phyloP scores from a whole-genome alignment of 1,140 invertebrate species.

The Drosophila santomea region DNA sequence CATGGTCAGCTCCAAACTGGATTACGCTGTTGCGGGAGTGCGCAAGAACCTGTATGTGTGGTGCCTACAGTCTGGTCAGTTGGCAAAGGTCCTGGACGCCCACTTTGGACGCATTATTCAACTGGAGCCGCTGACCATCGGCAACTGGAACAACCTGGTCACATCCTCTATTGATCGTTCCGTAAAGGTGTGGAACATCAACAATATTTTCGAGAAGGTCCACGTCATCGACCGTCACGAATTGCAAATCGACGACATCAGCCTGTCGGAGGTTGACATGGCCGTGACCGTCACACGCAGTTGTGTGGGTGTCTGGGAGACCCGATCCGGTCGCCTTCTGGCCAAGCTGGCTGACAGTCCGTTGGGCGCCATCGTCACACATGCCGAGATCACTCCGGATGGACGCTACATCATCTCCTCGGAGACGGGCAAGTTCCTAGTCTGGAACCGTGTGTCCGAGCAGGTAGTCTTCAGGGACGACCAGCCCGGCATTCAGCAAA shows the following conservation, averaged over 20 bases:
- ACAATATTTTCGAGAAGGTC: constrained; percentile 99
- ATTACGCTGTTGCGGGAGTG: constrained; percentile 97
- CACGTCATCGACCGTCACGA: constrained; percentile 98
- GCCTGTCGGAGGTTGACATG: constrained; percentile 90
- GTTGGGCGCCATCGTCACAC: constrained; percentile 97
- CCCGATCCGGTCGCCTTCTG: constrained; percentile 92
- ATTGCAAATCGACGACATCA: constrained; percentile 96
- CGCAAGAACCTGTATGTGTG: constrained; percentile 98
- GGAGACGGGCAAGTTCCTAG: constrained; percentile 95
- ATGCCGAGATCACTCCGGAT: constrained; percentile 94
- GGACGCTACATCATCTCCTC: constrained; percentile 94
- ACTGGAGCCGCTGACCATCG: constrained; percentile 92
- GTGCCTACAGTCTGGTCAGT: constrained; percentile 91
- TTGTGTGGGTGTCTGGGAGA: constrained; percentile 97
- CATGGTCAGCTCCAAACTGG: constrained; percentile 94
- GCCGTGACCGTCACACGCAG: constrained; percentile 96
- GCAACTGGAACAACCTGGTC: constrained; percentile 97
- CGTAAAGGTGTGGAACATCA: constrained; percentile 99
- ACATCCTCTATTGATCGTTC: constrained; percentile 98
- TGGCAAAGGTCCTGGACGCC: constrained; percentile 97
- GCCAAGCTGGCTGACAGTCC: constrained; percentile 96
- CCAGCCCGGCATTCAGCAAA: constrained; percentile 93
- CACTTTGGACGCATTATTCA: constrained; percentile 98
- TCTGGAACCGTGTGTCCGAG: constrained; percentile 95
- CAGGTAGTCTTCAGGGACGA: constrained; percentile 94